These are phyloP conservation scores for Ramphastos sulfuratus DNA, from an alignment of 2,113 vertebrate species.

Conservation along the genomic window DNA sequence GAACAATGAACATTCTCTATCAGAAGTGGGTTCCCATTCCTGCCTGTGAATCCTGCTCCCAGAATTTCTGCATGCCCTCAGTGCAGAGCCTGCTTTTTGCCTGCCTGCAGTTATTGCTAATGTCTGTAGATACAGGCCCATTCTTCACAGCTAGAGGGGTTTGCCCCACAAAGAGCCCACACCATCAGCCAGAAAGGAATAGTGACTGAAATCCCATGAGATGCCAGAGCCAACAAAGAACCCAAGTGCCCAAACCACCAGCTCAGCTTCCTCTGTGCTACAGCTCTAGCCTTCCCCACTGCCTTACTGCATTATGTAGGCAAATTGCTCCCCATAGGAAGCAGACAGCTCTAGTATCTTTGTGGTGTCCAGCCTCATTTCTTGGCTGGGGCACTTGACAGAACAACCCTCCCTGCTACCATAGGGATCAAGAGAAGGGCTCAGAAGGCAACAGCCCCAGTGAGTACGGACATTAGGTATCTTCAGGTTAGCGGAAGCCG, in stretches of 20 bases:
- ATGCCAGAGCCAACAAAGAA: neutral
- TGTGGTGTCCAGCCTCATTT: neutral
- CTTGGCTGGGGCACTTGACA: neutral
- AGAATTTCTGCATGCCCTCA: neutral
- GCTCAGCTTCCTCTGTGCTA: neutral
- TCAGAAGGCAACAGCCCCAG: neutral
- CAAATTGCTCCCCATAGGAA: neutral
- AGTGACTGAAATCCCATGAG: neutral
- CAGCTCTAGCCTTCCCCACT: neutral
- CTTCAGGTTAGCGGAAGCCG: neutral
- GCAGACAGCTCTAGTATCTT: neutral
- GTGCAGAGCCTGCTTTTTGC: neutral
- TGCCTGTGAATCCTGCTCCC: neutral
- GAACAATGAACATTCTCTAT: neutral
- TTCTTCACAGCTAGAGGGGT: neutral
- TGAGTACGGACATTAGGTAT: neutral
- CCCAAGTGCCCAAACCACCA: neutral
- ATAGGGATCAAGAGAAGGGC: neutral
- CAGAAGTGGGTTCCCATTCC: neutral
- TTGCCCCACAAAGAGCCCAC: neutral
- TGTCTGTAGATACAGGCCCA: neutral
- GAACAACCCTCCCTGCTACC: neutral
- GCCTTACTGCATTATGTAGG: neutral
- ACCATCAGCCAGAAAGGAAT: neutral
- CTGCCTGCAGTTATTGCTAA: neutral